Evolutionary conservation across 1,140 invertebrate species (phyloP).

Genomic region (Drosophila varians): DNA sequence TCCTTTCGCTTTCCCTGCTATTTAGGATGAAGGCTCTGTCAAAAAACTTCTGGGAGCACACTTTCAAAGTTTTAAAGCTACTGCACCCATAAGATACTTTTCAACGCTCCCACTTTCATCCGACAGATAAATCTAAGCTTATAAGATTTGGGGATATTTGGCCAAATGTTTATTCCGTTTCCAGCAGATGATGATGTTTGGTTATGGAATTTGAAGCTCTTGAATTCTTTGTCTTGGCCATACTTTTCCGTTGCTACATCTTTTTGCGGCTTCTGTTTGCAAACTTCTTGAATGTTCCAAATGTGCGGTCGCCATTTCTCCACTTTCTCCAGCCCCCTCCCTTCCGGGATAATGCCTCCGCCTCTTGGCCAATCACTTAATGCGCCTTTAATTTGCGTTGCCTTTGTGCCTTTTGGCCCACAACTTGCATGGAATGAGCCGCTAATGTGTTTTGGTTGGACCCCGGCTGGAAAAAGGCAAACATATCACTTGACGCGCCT

Average conservation of each 20-base stretch:
- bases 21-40: not conserved
- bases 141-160: constrained; percentile 11
- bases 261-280: constrained; percentile 6
- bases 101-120: constrained; percentile 21
- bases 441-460: constrained; percentile 73
- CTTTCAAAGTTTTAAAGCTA: constrained; percentile 2
- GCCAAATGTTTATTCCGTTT: constrained; percentile 25
- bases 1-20: not conserved
- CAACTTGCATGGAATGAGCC: constrained; percentile 69
- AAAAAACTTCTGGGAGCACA: not conserved
- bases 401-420: constrained; percentile 35
- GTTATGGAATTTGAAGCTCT: constrained; percentile 20
- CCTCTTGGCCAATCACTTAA: constrained; percentile 42
- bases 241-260: constrained; percentile 22
- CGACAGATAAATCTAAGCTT: constrained; percentile 31
- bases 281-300: constrained; percentile 24
- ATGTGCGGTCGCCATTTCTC: constrained; percentile 34
- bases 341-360: not conserved
- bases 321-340: constrained; percentile 3
- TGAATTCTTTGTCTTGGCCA: constrained; percentile 13
- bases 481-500: constrained; percentile 80
- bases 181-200: not conserved
- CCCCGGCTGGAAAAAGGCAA: constrained; percentile 44
- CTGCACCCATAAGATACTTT: constrained; percentile 17
- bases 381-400: constrained; percentile 73